Conservation (phyloP, 2,113 vertebrate species). For the Vimba vimba region DNA sequence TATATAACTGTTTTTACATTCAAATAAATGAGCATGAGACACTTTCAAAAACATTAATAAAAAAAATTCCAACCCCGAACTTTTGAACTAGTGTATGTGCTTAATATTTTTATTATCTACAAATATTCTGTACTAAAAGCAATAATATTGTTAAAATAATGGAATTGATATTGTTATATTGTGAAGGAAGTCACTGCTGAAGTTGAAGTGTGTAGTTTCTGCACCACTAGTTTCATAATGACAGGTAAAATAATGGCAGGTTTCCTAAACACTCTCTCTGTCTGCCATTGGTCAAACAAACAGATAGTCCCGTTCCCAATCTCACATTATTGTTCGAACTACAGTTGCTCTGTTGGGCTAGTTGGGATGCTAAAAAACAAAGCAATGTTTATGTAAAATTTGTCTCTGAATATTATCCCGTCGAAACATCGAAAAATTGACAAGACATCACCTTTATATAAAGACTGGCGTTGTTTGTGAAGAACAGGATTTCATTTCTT, state of each 20-base stretch:
- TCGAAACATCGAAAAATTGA: background rate
- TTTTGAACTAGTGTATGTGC: background rate
- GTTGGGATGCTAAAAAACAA: background rate
- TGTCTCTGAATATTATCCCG: background rate
- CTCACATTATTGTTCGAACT: background rate
- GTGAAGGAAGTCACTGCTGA: background rate
- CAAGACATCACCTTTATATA: background rate
- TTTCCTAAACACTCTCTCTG: background rate
- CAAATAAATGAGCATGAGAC: background rate
- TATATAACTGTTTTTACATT: background rate
- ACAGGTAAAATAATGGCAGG: background rate
- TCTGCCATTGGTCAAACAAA: background rate
- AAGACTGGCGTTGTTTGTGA: background rate
- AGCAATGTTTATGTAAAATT: background rate
- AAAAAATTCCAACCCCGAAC: background rate
- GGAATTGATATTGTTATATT: background rate
- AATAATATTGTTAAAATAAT: background rate
- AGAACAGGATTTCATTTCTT: conserved; percentile 8
- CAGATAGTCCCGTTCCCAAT: background rate
- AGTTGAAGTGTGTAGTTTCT: background rate
- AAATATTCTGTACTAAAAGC: background rate
- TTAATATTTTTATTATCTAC: background rate
- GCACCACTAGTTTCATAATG: background rate
- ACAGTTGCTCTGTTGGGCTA: background rate
- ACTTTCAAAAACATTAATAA: background rate